phyloP scores from a whole-genome alignment of 2,888 invertebrate species.

The Petrolisthes manimaculis region DNA sequence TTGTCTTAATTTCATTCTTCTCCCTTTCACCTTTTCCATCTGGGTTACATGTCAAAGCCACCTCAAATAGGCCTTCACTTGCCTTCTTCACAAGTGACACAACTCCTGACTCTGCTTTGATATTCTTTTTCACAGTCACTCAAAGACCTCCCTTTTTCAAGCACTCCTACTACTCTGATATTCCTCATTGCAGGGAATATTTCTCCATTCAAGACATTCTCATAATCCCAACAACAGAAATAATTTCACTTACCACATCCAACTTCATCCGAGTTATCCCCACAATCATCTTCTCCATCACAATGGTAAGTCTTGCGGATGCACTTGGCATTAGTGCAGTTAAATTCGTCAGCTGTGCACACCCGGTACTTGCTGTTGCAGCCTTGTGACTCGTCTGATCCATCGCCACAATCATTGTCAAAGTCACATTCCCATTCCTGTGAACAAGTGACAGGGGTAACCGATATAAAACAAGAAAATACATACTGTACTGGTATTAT shows the following conservation, averaged over 20 bases:
- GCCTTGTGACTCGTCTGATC: constrained; percentile 94
- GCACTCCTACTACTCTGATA: no score
- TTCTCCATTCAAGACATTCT: no score
- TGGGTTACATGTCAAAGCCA: no score
- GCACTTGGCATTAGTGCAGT: constrained; percentile 95
- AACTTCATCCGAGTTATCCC: constrained; percentile 66
- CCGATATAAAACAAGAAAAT: background rate
- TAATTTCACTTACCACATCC: constrained; percentile 64
- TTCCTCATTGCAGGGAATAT: no score
- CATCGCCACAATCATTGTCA: constrained; percentile 96
- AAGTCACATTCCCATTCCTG: constrained; percentile 91
- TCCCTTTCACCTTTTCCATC: no score
- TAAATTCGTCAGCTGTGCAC: constrained; percentile 87
- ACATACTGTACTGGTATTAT: background rate
- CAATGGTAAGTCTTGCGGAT: constrained; percentile 85
- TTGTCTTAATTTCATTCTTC: no score
- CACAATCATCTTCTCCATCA: constrained; percentile 69
- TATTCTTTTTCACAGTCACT: no score
- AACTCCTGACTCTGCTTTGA: no score
- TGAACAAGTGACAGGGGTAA: constrained; percentile 32
- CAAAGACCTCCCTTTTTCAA: no score
- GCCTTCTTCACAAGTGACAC: no score
- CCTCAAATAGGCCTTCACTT: no score
- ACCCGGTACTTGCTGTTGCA: constrained; percentile 87
- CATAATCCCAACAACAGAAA: no score